Evolutionary conservation across 2,113 vertebrate species (phyloP).

Genomic region (Corythornis madagascariensis): DNA sequence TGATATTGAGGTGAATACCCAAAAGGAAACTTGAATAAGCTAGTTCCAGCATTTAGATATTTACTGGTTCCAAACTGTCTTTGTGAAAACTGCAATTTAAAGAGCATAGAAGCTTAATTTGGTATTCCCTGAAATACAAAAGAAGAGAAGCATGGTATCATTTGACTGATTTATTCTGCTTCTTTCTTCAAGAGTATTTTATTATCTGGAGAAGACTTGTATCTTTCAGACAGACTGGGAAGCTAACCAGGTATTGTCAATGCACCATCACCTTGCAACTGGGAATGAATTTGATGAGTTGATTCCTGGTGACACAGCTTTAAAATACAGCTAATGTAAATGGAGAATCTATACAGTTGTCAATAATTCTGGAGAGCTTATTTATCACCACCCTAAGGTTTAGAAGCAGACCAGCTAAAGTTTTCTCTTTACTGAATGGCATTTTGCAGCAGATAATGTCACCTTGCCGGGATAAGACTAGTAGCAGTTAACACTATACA

Average conservation of each 20-base stretch:
- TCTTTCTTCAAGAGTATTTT: constrained; percentile 12
- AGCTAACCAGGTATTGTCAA: constrained; percentile 25
- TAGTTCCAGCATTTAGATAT: constrained; percentile 48
- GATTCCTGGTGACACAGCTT: constrained; percentile 13
- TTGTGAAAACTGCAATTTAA: constrained; percentile 52
- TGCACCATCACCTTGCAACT: not conserved
- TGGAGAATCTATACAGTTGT: constrained; percentile 23
- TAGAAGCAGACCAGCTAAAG: not conserved
- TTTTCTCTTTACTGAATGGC: not conserved
- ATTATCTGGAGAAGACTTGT: not conserved
- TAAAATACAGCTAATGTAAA: constrained; percentile 27
- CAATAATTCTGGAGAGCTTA: constrained; percentile 27
- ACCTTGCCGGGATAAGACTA: not conserved
- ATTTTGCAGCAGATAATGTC: not conserved
- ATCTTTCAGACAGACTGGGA: not conserved
- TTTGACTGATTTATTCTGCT: constrained; percentile 48
- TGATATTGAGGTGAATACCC: constrained; percentile 33
- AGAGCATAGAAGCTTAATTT: constrained; percentile 34
- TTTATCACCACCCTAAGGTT: constrained; percentile 20
- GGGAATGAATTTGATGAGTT: constrained; percentile 26
- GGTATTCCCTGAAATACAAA: constrained; percentile 37
- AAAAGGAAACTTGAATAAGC: constrained; percentile 29
- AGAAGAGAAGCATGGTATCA: not conserved
- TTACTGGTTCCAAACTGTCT: constrained; percentile 46
- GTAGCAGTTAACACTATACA: not conserved